Evolutionary conservation across 2,113 vertebrate species (phyloP).

Genomic region (Apteryx mantelli): DNA sequence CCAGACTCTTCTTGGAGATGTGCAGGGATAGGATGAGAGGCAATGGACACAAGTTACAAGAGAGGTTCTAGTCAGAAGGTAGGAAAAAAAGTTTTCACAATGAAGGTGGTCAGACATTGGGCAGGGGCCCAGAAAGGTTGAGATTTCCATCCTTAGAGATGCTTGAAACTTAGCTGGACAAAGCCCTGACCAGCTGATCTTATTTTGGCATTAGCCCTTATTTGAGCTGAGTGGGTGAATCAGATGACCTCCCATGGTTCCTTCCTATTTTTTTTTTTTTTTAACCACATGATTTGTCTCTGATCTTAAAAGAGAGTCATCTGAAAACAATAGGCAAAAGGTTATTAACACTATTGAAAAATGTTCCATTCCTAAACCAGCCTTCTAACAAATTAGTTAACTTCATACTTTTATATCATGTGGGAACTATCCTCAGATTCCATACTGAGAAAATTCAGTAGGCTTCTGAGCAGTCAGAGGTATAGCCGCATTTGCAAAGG

Average conservation of each 20-base stretch:
- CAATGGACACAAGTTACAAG: neutral
- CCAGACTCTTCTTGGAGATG: neutral
- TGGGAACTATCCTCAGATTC: neutral
- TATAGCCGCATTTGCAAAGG: neutral
- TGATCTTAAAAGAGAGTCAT: neutral
- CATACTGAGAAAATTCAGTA: neutral
- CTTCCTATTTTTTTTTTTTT: neutral
- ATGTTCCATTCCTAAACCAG: neutral
- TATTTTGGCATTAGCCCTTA: neutral
- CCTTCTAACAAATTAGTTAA: neutral
- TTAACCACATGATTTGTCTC: neutral
- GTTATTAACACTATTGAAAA: neutral
- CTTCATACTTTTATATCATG: neutral
- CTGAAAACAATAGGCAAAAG: neutral
- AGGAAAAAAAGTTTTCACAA: neutral
- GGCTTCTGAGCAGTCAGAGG: neutral
- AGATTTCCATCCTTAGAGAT: neutral
- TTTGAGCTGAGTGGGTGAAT: neutral
- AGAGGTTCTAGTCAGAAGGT: neutral
- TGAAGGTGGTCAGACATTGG: neutral
- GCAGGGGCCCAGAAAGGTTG: neutral
- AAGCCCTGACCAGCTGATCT: neutral
- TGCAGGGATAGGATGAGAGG: neutral
- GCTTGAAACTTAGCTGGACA: neutral
- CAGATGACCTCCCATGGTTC: neutral